phyloP scores from a whole-genome alignment of 1,140 invertebrate species.

The Idris sp. region DNA sequence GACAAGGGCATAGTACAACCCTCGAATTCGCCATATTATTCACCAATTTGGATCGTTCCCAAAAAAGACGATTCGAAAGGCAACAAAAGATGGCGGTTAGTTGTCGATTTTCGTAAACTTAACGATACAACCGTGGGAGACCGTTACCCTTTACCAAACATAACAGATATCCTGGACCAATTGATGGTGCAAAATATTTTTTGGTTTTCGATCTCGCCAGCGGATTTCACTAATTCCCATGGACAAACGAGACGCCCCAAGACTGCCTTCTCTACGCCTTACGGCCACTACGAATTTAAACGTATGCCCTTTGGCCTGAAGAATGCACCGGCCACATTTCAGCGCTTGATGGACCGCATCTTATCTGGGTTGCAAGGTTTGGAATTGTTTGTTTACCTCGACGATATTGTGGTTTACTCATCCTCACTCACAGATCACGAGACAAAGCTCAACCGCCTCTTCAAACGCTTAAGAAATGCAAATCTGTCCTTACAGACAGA shows the following conservation, averaged over 20 bases:
- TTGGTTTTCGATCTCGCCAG: no score
- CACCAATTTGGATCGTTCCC: background rate
- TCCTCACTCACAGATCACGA: no score
- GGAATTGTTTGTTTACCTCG: background rate
- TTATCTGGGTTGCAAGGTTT: slow-evolving; percentile 3
- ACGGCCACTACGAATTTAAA: slow-evolving; percentile 3
- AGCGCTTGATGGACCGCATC: no score
- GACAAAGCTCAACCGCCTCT: background rate
- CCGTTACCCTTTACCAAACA: background rate
- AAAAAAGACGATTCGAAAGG: background rate
- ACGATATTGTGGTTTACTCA: background rate
- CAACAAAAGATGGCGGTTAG: background rate
- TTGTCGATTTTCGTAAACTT: slow-evolving; percentile 3
- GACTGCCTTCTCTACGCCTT: no score
- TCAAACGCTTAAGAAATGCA: background rate
- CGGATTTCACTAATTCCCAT: slow-evolving; percentile 4
- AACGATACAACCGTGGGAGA: slow-evolving; percentile 9
- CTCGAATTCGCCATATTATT: slow-evolving; percentile 6
- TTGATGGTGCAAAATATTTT: no score
- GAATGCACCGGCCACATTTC: no score
- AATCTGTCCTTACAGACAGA: background rate
- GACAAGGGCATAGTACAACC: background rate
- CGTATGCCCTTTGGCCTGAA: no score
- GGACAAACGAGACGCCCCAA: background rate
- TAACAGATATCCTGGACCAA: slow-evolving; percentile 2